Percentiles rank a stretch among this genome's conserved stretches.
These are phyloP conservation scores for Cephus sareptanus DNA, from an alignment of 2,888 invertebrate species.

Conservation along the genomic window DNA sequence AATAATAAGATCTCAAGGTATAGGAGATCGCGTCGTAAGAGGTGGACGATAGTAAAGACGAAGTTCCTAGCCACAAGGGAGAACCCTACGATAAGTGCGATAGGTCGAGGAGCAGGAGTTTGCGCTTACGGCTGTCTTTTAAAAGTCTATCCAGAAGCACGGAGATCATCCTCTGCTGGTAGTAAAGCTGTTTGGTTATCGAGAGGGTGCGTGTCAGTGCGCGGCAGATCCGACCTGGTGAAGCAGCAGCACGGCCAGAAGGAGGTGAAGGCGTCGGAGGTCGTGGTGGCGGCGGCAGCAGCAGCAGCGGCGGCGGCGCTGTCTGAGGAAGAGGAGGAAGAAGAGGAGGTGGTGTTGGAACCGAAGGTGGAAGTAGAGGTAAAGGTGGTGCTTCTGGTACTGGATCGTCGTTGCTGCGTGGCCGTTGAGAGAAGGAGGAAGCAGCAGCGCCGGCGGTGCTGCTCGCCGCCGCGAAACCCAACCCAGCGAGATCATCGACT, in stretches of 20 bases:
- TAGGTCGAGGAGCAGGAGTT: not conserved
- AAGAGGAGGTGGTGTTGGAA: not conserved
- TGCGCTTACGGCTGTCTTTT: not conserved
- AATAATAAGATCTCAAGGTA: not conserved
- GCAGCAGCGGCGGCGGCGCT: constrained; percentile 26
- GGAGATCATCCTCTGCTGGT: not conserved
- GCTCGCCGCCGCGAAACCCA: constrained; percentile 22
- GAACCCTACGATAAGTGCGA: not conserved
- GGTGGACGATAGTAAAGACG: not conserved
- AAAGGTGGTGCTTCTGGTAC: constrained; percentile 9
- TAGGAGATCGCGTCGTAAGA: not conserved
- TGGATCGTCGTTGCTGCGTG: not conserved
- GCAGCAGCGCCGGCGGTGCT: constrained; percentile 26
- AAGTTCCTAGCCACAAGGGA: not conserved
- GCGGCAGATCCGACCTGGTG: not conserved
- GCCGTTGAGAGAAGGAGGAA: constrained; percentile 20
- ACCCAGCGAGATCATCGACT: constrained; percentile 4
- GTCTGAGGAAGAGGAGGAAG: constrained; percentile 12
- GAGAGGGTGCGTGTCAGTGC: constrained; percentile 9
- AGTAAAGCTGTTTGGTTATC: not conserved
- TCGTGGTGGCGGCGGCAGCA: constrained; percentile 21
- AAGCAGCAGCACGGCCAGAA: not conserved
- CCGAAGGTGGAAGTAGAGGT: not conserved
- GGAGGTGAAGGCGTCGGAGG: constrained; percentile 14
- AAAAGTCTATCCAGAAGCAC: not conserved